A percentile compares a stretch with the other conserved stretches of the same genome.
These are phyloP conservation scores for Cacoxenus indagator DNA, from an alignment of 2,888 invertebrate genomes.

Conservation along the genomic window DNA sequence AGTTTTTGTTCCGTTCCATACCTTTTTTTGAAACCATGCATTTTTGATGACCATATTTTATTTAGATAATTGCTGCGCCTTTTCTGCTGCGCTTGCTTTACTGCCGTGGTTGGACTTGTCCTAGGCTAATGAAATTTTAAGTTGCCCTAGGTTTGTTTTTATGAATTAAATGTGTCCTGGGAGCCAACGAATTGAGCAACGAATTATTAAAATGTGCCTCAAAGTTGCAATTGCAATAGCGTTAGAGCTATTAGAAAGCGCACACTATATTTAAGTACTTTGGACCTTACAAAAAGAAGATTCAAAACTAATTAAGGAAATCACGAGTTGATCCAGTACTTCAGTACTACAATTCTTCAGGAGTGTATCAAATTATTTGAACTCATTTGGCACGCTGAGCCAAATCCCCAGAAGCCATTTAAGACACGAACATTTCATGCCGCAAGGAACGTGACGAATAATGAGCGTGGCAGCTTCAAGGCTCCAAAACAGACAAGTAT, in stretches of 20 bases:
- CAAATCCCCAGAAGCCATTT: not conserved
- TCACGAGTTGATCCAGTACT: no score
- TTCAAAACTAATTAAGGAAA: no score
- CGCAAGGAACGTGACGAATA: not conserved
- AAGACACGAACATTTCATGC: not conserved
- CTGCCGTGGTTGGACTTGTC: not conserved
- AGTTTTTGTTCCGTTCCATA: slow-evolving; percentile 17
- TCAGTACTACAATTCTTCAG: no score
- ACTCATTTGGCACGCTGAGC: not conserved
- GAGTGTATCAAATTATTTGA: not conserved
- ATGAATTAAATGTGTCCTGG: not conserved
- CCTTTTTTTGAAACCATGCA: slow-evolving; percentile 49
- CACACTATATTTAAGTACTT: no score
- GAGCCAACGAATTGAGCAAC: no score
- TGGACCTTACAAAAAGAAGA: no score
- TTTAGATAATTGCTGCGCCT: slow-evolving; percentile 23
- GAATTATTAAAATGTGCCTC: no score
- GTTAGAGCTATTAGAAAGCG: no score
- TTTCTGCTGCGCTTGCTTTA: slow-evolving; percentile 22
- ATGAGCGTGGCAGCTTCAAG: not conserved
- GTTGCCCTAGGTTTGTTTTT: slow-evolving; percentile 15
- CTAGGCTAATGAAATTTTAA: slow-evolving; percentile 23
- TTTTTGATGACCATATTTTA: slow-evolving; percentile 52
- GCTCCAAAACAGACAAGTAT: not conserved
- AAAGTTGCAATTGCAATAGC: no score